Evolutionary conservation across 2,113 vertebrate species (phyloP).

Genomic region (Microcebus griseorufus): DNA sequence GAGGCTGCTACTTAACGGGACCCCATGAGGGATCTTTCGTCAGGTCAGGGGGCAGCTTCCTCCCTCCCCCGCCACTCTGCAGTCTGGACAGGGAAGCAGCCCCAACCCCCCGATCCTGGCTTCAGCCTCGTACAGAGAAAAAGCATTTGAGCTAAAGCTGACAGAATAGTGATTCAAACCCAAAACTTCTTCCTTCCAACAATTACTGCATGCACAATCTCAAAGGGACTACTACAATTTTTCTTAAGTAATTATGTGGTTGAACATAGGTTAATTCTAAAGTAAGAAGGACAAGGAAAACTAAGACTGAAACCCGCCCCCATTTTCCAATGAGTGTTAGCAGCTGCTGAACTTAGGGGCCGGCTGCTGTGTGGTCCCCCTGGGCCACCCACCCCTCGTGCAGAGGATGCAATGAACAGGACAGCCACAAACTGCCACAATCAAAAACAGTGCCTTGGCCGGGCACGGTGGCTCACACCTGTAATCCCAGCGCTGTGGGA

Average conservation of each 20-base stretch:
- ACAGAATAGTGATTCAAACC: neutral
- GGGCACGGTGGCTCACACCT: no score
- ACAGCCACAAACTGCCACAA: neutral
- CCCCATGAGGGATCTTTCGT: neutral
- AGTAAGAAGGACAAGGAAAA: neutral
- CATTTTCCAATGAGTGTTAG: neutral
- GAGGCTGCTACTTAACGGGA: neutral
- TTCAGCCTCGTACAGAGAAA: neutral
- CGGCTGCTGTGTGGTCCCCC: neutral
- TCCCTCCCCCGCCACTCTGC: neutral
- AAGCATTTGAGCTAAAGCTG: neutral
- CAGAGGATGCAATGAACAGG: neutral
- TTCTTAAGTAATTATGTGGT: neutral
- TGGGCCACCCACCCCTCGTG: neutral
- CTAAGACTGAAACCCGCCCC: neutral
- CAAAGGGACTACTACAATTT: neutral
- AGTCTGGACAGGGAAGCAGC: neutral
- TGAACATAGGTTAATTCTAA: neutral
- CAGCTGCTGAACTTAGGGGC: neutral
- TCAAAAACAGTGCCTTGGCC: neutral
- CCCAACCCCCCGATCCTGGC: neutral
- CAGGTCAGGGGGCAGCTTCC: neutral
- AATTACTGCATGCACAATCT: neutral
- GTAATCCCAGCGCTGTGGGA: no score
- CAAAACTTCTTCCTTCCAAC: neutral